phyloP scores from a whole-genome alignment of 2,888 invertebrate genomes.

The Augochlorella aurata region DNA sequence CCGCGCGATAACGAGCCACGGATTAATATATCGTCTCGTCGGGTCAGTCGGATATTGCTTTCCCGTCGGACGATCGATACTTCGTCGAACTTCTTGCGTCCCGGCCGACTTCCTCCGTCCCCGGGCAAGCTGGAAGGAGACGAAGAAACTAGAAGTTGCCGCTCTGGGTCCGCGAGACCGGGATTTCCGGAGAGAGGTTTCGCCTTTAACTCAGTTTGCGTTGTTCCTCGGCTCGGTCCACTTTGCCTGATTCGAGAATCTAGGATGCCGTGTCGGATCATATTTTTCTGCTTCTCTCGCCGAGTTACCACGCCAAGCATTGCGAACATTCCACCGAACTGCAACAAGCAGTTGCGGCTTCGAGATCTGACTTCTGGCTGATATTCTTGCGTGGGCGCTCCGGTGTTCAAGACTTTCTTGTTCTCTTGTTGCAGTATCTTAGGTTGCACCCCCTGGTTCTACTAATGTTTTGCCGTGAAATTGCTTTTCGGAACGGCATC shows the following conservation, averaged over 20 bases:
- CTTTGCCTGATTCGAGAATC: background rate
- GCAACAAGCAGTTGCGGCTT: background rate
- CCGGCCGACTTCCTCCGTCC: conserved; percentile 37
- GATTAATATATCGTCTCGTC: conserved; percentile 53
- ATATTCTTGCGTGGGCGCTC: background rate
- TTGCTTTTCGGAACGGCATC: background rate
- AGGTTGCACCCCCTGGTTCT: background rate
- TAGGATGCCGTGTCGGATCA: background rate
- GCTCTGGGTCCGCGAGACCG: conserved; percentile 5
- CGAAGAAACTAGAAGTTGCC: background rate
- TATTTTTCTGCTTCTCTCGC: background rate
- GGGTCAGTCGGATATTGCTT: conserved; percentile 47
- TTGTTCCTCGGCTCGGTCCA: background rate
- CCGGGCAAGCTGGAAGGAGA: background rate
- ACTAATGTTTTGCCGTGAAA: no score
- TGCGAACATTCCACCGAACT: background rate
- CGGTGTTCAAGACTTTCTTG: background rate
- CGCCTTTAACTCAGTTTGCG: conserved; percentile 1
- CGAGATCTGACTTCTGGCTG: background rate
- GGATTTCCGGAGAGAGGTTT: conserved; percentile 9
- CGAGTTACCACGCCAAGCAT: background rate
- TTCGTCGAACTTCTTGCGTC: conserved; percentile 42
- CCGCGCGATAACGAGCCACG: conserved; percentile 38
- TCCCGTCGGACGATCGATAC: conserved; percentile 43
- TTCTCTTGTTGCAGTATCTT: background rate